Conservation (phyloP, 2,113 vertebrate species). For the Acanthisitta chloris region DNA sequence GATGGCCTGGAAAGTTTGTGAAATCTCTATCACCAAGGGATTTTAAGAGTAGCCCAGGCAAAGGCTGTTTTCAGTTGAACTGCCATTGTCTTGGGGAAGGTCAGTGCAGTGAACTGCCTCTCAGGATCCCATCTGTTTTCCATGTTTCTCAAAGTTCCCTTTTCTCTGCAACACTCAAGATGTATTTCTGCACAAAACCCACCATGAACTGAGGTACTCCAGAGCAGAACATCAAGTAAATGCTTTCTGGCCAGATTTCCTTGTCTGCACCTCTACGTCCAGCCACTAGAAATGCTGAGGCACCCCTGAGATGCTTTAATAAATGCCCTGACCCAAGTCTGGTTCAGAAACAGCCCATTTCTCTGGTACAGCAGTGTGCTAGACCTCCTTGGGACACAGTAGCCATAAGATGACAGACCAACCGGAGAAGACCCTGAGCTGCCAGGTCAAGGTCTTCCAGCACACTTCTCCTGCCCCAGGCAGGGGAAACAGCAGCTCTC, state of each 20-base stretch:
- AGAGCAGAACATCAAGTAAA: not conserved
- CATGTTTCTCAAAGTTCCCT: not conserved
- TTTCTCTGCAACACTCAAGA: not conserved
- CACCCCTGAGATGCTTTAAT: not conserved
- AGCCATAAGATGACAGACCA: not conserved
- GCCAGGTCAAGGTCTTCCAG: not conserved
- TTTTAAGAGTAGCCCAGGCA: conserved; percentile 3
- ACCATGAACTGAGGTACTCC: not conserved
- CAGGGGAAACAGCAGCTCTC: not conserved
- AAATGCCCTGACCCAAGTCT: not conserved
- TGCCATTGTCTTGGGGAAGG: not conserved
- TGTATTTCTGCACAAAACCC: not conserved
- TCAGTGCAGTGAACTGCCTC: not conserved
- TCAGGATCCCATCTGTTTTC: not conserved
- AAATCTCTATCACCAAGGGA: not conserved
- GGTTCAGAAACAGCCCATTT: not conserved
- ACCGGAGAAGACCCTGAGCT: not conserved
- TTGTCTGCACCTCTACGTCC: not conserved
- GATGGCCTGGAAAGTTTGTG: conserved; percentile 19
- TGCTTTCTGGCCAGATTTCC: not conserved
- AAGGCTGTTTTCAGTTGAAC: not conserved
- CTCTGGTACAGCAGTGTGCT: not conserved
- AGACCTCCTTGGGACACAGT: not conserved
- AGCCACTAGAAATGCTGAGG: not conserved
- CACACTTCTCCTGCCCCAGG: not conserved